A percentile compares a stretch with the other conserved stretches of the same genome.
Evolutionary conservation across 2,113 vertebrate species (phyloP).

Genomic region (Sarotherodon lohbergeri): DNA sequence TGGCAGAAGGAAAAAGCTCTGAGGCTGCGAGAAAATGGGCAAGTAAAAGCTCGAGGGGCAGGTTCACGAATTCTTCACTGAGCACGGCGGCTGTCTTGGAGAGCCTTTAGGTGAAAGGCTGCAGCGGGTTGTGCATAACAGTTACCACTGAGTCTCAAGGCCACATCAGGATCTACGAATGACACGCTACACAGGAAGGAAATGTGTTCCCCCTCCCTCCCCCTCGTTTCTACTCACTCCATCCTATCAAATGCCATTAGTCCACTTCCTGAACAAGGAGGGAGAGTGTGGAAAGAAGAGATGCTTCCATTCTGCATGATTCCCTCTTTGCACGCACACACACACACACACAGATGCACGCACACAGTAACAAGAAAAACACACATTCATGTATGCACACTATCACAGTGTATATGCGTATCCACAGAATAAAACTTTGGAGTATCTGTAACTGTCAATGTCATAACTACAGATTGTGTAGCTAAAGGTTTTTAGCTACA

Average conservation of each 20-base stretch:
- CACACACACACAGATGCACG: accelerated
- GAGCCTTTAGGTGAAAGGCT: not conserved
- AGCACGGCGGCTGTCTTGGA: not conserved
- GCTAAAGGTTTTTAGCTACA: not conserved
- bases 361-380: not conserved
- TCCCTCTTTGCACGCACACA: not conserved
- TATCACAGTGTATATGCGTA: not conserved
- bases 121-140: not conserved
- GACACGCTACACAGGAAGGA: slow-evolving; percentile 61
- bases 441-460: not conserved
- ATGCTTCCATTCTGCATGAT: slow-evolving; percentile 18
- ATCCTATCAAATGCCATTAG: slow-evolving; percentile 81
- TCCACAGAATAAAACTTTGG: not conserved
- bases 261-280: slow-evolving; percentile 84
- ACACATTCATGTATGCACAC: not conserved
- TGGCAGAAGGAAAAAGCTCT: not conserved
- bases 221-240: slow-evolving; percentile 67
- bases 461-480: not conserved
- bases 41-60: not conserved
- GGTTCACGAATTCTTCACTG: not conserved
- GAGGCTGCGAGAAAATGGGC: not conserved
- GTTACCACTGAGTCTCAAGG: slow-evolving; percentile 21
- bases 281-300: slow-evolving; percentile 41
- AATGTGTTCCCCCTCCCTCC: slow-evolving; percentile 38
- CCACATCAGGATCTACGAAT: slow-evolving; percentile 51